Conservation (phyloP, 2,113 vertebrate genomes). For the Gavia stellata region DNA sequence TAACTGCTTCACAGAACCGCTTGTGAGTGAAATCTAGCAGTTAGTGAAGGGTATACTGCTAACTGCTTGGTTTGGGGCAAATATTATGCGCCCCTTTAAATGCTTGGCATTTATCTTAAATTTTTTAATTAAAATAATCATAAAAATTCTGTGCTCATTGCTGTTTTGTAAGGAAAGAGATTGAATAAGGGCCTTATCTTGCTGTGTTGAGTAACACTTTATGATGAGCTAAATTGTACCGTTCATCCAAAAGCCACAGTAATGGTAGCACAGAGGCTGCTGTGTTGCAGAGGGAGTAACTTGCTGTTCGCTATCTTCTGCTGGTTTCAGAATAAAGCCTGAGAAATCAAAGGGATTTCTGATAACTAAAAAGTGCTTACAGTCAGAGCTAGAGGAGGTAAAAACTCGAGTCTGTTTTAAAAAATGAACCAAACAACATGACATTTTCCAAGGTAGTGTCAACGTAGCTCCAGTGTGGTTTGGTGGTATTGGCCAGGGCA, state of each 20-base stretch:
- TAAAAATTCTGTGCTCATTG: neutral
- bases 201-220: neutral
- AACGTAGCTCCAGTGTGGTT: neutral
- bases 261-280: neutral
- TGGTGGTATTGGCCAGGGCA: neutral
- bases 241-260: neutral
- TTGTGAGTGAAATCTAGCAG: neutral
- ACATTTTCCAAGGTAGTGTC: neutral
- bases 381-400: neutral
- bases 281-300: neutral
- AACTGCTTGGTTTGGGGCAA: neutral
- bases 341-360: neutral
- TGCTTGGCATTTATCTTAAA: neutral
- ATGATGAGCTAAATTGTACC: neutral
- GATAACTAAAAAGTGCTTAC: neutral
- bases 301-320: neutral
- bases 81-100: neutral
- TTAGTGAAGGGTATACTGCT: neutral
- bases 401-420: neutral
- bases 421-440: neutral
- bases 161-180: neutral
- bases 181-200: neutral
- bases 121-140: conserved; percentile 1
- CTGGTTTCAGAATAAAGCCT: neutral
- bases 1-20: neutral